Evolutionary conservation across 1,140 invertebrate species (phyloP).

Genomic region (Wiebesia pumilae): DNA sequence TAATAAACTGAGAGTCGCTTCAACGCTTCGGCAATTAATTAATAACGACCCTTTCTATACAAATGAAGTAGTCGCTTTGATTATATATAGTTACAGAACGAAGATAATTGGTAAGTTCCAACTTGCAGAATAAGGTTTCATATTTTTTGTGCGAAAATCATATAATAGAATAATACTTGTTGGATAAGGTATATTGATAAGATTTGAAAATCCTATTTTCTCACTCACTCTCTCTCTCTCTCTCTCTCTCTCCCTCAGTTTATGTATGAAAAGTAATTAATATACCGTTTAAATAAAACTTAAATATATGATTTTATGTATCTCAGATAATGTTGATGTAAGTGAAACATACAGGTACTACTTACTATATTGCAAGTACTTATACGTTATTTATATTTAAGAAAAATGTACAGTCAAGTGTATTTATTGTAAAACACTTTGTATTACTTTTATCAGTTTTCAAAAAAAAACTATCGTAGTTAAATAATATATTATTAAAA

Average conservation of each 20-base stretch:
- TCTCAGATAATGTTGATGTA: neutral
- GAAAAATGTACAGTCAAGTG: neutral
- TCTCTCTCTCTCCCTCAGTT: neutral
- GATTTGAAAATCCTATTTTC: neutral
- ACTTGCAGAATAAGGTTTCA: neutral
- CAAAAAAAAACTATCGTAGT: neutral
- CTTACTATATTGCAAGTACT: neutral
- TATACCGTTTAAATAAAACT: neutral
- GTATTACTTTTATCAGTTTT: too few species aligned
- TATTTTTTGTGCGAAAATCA: neutral
- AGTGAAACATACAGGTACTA: neutral
- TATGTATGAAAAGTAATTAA: neutral
- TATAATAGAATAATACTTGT: neutral
- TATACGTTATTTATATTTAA: neutral
- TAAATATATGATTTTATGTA: constrained; percentile 12
- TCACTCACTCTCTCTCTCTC: neutral
- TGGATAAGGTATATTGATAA: neutral
- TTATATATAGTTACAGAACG: constrained; percentile 29
- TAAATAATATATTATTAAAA: too few species aligned
- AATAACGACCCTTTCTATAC: neutral
- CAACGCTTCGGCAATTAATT: constrained; percentile 29
- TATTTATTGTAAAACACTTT: too few species aligned
- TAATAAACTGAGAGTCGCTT: neutral
- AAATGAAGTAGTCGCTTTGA: neutral
- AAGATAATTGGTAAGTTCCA: neutral